A percentile compares a stretch with the other conserved stretches of the same genome.
These are phyloP conservation scores for Lytechinus pictus DNA, from an alignment of 35 echinoderm and acorn worm species.

Conservation along the genomic window DNA sequence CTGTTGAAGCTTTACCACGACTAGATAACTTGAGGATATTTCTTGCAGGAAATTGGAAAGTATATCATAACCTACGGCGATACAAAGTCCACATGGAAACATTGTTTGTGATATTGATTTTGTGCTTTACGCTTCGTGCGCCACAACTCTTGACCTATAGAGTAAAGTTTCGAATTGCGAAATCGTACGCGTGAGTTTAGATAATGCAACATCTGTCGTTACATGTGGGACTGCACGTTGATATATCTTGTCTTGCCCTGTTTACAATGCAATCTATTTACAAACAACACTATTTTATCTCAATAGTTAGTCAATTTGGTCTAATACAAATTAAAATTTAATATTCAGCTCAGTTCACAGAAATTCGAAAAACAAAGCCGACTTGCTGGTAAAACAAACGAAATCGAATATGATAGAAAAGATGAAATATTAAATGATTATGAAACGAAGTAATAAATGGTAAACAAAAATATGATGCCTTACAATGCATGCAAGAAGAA, in stretches of 20 bases:
- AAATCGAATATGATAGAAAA: no score
- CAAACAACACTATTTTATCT: no score
- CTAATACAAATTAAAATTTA: no score
- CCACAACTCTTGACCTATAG: background rate
- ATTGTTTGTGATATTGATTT: background rate
- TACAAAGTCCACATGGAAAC: background rate
- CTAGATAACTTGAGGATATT: background rate
- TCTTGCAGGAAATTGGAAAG: constrained; percentile 5
- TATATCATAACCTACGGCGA: background rate
- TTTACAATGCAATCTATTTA: no score
- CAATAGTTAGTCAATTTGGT: no score
- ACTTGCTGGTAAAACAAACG: no score
- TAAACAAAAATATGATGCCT: no score
- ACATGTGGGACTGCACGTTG: background rate
- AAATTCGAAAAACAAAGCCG: no score
- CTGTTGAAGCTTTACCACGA: background rate
- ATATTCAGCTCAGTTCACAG: no score
- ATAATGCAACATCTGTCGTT: constrained; percentile 11
- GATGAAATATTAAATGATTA: no score
- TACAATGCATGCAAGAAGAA: no score
- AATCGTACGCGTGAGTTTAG: background rate
- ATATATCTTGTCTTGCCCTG: background rate
- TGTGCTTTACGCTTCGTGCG: background rate
- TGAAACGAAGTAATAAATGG: no score
- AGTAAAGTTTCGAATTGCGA: background rate